phyloP scores from a whole-genome alignment of 2,797 vertebrate genomes.

The Spizella passerina region DNA sequence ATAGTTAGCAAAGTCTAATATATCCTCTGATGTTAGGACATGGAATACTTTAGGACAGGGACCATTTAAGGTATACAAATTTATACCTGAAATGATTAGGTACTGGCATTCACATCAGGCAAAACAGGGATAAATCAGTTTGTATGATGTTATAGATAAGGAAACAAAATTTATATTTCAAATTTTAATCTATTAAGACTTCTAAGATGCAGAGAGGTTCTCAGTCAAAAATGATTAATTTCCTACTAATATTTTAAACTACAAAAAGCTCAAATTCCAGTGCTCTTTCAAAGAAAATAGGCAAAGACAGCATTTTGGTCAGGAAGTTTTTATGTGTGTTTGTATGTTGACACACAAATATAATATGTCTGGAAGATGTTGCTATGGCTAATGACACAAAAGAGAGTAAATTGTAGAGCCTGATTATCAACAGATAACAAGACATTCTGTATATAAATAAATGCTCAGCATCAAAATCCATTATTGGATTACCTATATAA shows the following conservation, averaged over 20 bases:
- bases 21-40: neutral
- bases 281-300: neutral
- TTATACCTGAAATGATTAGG: conserved; percentile 18
- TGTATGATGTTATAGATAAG: conserved; percentile 14
- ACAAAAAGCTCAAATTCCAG: conserved; percentile 48
- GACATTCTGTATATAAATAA: conserved; percentile 85
- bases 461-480: conserved; percentile 82
- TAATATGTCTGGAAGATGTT: conserved; percentile 77
- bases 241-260: conserved; percentile 62
- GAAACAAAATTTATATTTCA: conserved; percentile 41
- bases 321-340: conserved; percentile 66
- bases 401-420: conserved; percentile 82
- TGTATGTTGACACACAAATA: conserved; percentile 73
- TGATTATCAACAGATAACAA: conserved; percentile 87
- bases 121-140: conserved; percentile 50
- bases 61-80: neutral
- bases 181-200: conserved; percentile 47
- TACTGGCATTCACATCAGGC: conserved; percentile 4
- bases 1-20: neutral
- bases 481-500: conserved; percentile 89
- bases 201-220: conserved; percentile 4
- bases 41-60: neutral
- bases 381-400: conserved; percentile 79
- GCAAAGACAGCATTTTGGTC: conserved; percentile 66
- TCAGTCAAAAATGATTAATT: conserved; percentile 50